A percentile compares a stretch with the other conserved stretches of the same genome.
These are phyloP conservation scores for Leptodactylus fuscus DNA, from an alignment of 2,113 vertebrate species.

Conservation along the genomic window DNA sequence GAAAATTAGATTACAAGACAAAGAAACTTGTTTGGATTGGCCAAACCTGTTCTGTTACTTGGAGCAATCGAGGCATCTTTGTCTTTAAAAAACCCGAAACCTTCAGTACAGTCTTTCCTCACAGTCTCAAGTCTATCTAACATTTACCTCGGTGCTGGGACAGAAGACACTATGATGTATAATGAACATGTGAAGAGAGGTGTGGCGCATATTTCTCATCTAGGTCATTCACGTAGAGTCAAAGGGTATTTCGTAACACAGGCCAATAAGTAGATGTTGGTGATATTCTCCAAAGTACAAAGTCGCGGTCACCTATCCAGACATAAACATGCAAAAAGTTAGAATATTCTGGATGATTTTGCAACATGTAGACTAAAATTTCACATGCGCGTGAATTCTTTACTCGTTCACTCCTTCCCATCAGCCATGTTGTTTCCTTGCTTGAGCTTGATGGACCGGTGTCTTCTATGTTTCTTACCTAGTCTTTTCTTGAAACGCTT, in stretches of 20 bases:
- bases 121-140: too few relatives aligned
- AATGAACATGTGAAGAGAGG: background rate
- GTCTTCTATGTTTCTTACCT: too few relatives aligned
- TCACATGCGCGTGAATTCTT: too few relatives aligned
- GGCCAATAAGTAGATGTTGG: background rate
- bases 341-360: too few relatives aligned
- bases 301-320: background rate
- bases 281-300: background rate
- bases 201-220: background rate
- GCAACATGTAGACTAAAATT: background rate
- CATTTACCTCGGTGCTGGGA: background rate
- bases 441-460: too few relatives aligned
- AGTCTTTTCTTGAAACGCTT: too few relatives aligned
- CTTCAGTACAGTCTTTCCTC: background rate
- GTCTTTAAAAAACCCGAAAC: background rate
- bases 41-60: conserved; percentile 53
- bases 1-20: conserved; percentile 38
- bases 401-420: too few relatives aligned
- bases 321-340: too few relatives aligned
- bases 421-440: too few relatives aligned
- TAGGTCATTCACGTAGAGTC: background rate
- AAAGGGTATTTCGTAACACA: background rate
- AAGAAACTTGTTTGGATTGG: conserved; percentile 45
- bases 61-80: conserved; percentile 3
- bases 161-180: background rate